phyloP scores from a whole-genome alignment of 2,797 vertebrate species.

The Echeneis naucrates region DNA sequence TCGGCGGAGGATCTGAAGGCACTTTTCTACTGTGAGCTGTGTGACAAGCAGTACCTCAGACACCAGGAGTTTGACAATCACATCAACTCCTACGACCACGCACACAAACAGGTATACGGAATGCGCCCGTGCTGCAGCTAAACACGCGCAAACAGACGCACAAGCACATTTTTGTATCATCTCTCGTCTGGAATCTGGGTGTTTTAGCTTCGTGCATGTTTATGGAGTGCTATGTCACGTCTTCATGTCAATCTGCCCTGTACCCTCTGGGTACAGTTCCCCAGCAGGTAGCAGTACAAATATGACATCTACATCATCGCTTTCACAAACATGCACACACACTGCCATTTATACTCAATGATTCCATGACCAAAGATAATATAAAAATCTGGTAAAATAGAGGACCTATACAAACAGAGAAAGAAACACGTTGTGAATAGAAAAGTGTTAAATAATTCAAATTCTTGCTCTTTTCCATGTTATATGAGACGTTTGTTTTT shows the following conservation, averaged over 20 bases:
- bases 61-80: conserved; percentile 99
- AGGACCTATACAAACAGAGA: no score
- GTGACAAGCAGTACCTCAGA: conserved; percentile 98
- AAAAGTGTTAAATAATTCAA: no score
- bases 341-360: conserved; percentile 16
- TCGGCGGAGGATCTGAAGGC: conserved; percentile 93
- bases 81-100: conserved; percentile 98
- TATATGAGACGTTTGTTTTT: not conserved
- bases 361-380: not conserved
- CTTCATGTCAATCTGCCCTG: conserved; percentile 38
- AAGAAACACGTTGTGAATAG: not conserved
- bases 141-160: conserved; percentile 24
- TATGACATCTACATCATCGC: conserved; percentile 93
- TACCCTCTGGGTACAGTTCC: conserved; percentile 48
- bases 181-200: conserved; percentile 34
- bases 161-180: conserved; percentile 17
- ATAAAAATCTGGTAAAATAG: not conserved
- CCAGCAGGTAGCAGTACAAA: conserved; percentile 83
- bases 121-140: conserved; percentile 13
- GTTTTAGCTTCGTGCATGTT: conserved; percentile 29
- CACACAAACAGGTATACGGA: conserved; percentile 94
- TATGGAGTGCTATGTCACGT: conserved; percentile 58
- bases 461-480: no score
- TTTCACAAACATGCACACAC: conserved; percentile 63
- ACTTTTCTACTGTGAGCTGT: conserved; percentile 97